These are phyloP conservation scores for Papilio gigon DNA, from an alignment of 2,888 invertebrate genomes.

Conservation along the genomic window DNA sequence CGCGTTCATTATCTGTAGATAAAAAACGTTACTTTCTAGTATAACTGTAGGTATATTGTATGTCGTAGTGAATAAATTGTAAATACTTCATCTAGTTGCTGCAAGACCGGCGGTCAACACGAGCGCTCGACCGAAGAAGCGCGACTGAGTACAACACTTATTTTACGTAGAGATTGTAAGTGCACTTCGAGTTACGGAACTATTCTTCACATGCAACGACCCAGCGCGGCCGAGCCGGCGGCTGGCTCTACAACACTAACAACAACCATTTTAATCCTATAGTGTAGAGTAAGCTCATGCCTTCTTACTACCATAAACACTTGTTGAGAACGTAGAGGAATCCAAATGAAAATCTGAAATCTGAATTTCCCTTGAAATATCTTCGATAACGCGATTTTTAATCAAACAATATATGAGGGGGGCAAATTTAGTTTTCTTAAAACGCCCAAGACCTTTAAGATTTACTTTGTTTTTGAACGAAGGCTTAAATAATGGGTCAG, in stretches of 20 bases:
- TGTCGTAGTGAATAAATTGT: slow-evolving; percentile 78
- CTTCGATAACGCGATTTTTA: no score
- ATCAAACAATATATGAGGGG: no score
- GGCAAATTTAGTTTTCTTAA: no score
- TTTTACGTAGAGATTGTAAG: slow-evolving; percentile 75
- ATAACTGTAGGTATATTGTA: slow-evolving; percentile 76
- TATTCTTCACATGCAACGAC: slow-evolving; percentile 64
- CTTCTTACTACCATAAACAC: slow-evolving; percentile 4
- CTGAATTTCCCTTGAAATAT: no score
- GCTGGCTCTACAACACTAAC: slow-evolving; percentile 35
- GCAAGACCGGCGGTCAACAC: slow-evolving; percentile 72
- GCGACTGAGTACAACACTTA: slow-evolving; percentile 71
- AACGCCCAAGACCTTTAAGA: no score
- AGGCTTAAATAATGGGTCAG: no score
- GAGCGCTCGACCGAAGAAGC: slow-evolving; percentile 67
- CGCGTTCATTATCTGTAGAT: slow-evolving; percentile 73
- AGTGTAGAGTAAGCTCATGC: slow-evolving; percentile 37
- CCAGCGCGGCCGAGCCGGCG: slow-evolving; percentile 49
- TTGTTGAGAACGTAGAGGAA: neutral
- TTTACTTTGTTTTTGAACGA: slow-evolving; percentile 7
- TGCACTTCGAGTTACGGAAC: slow-evolving; percentile 81
- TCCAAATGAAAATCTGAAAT: no score
- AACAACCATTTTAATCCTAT: slow-evolving; percentile 41
- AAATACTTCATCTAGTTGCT: slow-evolving; percentile 78
- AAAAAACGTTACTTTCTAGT: slow-evolving; percentile 72